Conservation (phyloP, 1,140 invertebrate species). For the Ceratitis capitata region DNA sequence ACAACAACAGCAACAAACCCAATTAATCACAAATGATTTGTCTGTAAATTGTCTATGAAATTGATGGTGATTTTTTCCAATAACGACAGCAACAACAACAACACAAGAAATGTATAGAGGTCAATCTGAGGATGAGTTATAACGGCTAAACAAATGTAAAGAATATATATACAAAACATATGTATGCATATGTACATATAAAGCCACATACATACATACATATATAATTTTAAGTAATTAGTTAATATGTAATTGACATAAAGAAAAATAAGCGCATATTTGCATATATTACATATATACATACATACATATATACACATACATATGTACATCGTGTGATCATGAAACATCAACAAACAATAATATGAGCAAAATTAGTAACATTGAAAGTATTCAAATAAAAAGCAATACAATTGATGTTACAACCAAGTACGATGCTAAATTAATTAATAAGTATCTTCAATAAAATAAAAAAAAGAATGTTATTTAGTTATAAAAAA, state of each 20-base stretch:
- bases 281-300: no score
- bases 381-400: conserved; percentile 7
- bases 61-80: background rate
- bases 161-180: background rate
- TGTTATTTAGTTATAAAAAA: conserved; percentile 45
- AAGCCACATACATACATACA: background rate
- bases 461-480: background rate
- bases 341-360: no score
- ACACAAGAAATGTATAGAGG: background rate
- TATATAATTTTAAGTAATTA: conserved; percentile 20
- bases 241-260: background rate
- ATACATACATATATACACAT: background rate
- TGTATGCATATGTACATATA: background rate
- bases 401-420: conserved; percentile 6
- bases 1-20: background rate
- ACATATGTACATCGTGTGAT: background rate
- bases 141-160: no score
- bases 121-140: background rate
- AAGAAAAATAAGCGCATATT: background rate
- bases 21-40: background rate
- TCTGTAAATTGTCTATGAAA: conserved; percentile 14
- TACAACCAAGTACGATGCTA: background rate
- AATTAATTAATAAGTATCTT: no score
- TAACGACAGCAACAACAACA: background rate
- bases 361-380: background rate